Evolutionary conservation across 2,113 vertebrate species (phyloP), one percentile per base, ranked within the genome.

Genomic region (Platichthys stellatus): DNA sequence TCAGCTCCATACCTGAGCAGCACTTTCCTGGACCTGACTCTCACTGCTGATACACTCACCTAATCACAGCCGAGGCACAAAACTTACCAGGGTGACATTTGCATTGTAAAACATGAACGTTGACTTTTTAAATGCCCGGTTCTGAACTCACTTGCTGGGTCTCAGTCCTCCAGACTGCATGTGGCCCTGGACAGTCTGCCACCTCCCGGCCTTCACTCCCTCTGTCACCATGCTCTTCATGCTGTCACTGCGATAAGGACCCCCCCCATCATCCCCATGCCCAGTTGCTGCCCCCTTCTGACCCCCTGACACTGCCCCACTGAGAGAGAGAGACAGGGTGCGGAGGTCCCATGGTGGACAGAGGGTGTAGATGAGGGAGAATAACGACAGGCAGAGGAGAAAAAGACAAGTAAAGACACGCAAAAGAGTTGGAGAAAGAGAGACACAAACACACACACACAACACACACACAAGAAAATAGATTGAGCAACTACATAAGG

Each of bases 151-250:
- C 98, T 98, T 98, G 95, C 92, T 95, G 91, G 95, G 95, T 95
- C 95, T 97, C 94, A 98, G 94, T 94, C 97, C 97, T 94, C 97
- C 97, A 28, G 97, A 96, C 80, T 97, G 96, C 94, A 98, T 92
- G 94, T 97, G 97, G 92, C 96, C 96, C 94, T 98, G 98, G 92
- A 98, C 95, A 35, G 93, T 97, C 94, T 97, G 96, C 98, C 97
- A 99, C 94, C 95, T 97, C 91, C 97, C 94, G 62, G 88, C 95
- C 92, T 96, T 97, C 86, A 83, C 87, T 85, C 92, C 90, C 89
- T 96, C 96, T 82, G 95, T 93, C 94, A 95, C 85, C 94, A 96
- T 94, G 95, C 95, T 98, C 95, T 96, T 97, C 95, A 95, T 88
- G 92, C 96, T 94, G 93, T 97, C 96, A 90, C 96, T 96, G 94